These are phyloP conservation scores for Cryptocheilus praepositus DNA, from an alignment of 2,888 invertebrate species.

Conservation along the genomic window DNA sequence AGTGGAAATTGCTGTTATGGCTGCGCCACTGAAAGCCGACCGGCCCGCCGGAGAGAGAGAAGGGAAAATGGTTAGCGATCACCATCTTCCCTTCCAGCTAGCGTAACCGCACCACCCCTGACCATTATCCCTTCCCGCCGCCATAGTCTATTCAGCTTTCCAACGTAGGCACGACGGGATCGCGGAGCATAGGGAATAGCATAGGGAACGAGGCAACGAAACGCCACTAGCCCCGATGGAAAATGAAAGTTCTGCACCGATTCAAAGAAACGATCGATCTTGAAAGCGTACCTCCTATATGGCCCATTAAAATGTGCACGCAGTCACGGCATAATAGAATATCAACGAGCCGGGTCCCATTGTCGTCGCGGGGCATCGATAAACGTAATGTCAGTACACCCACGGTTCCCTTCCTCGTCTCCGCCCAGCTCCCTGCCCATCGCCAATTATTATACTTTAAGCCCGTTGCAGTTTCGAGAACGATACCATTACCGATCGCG, in stretches of 20 bases:
- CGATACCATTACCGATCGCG: too few species aligned
- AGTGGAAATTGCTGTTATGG: conserved; percentile 52
- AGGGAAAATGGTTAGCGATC: conserved; percentile 43
- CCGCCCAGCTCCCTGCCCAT: too few species aligned
- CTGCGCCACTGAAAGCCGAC: conserved; percentile 39
- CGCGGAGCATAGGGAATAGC: conserved; percentile 13
- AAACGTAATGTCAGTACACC: too few species aligned
- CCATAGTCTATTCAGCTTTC: conserved; percentile 23
- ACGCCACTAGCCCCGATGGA: conserved; percentile 25
- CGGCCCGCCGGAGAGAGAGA: conserved; percentile 14
- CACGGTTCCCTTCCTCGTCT: too few species aligned
- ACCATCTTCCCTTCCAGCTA: conserved; percentile 42
- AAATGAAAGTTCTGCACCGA: conserved; percentile 41
- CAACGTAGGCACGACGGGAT: background rate
- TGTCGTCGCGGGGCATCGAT: too few species aligned
- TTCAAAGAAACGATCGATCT: conserved; percentile 42
- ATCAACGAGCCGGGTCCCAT: too few species aligned
- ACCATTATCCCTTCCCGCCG: conserved; percentile 25
- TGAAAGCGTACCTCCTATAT: conserved; percentile 15
- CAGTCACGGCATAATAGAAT: too few species aligned
- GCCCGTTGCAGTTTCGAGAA: too few species aligned
- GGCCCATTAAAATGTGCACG: conserved; percentile 17
- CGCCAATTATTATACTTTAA: too few species aligned
- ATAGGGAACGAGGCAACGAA: conserved; percentile 8
- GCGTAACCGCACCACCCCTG: conserved; percentile 25